phyloP scores from a whole-genome alignment of 37 sponge, comb jelly and placozoan species.

The Oopsacas minuta region DNA sequence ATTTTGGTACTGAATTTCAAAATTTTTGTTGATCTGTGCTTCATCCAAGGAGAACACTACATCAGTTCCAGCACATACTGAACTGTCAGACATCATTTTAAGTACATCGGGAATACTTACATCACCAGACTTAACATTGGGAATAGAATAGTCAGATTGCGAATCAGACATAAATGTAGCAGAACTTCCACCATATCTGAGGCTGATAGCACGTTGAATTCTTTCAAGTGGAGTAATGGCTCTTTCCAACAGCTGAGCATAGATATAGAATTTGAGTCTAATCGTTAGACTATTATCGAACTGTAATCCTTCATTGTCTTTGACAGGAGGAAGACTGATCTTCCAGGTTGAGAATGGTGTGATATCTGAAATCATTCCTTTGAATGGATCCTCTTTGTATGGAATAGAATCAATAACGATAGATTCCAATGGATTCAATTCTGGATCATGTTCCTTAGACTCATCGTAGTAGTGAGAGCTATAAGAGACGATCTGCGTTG shows the following conservation, averaged over 20 bases:
- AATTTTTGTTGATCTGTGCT: no score
- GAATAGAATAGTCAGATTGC: no score
- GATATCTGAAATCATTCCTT: not conserved
- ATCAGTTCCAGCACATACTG: no score
- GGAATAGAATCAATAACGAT: not conserved
- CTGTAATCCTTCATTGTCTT: not conserved
- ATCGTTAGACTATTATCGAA: slow-evolving; percentile 16
- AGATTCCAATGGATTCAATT: not conserved
- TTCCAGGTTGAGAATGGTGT: slow-evolving; percentile 20
- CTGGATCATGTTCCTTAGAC: not conserved
- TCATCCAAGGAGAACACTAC: no score
- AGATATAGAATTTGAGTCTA: not conserved
- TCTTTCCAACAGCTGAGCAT: slow-evolving; percentile 12
- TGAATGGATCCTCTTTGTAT: not conserved
- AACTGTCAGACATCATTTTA: no score
- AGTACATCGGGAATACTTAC: no score
- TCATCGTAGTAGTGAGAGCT: not conserved
- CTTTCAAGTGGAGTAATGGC: no score
- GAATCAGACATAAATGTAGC: no score
- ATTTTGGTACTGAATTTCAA: no score
- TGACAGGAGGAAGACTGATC: not conserved
- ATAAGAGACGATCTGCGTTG: not conserved
- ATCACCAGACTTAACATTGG: no score
- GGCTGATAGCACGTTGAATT: no score
- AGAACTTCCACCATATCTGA: no score